Percentiles rank a stretch among this genome's conserved stretches.
Evolutionary conservation across 1,140 invertebrate species (phyloP).

Genomic region (Drosophila ironensis): DNA sequence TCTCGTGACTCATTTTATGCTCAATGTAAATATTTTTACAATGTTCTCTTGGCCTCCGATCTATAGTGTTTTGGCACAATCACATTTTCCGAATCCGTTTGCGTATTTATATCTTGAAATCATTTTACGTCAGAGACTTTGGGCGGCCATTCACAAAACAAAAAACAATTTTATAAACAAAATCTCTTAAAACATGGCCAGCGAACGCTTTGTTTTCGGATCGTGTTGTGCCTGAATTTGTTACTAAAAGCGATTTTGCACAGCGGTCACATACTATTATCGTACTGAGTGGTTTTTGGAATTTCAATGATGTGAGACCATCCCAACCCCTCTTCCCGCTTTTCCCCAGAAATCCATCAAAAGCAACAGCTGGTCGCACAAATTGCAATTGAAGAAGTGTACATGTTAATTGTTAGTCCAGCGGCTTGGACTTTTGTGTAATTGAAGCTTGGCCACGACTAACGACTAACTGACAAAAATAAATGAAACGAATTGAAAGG

Average conservation of each 20-base stretch:
- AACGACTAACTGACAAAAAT: constrained; percentile 38
- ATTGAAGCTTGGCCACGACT: constrained; percentile 36
- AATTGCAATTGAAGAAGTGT: constrained; percentile 31
- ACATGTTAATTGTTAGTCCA: constrained; percentile 43
- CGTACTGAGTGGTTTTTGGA: constrained; percentile 42
- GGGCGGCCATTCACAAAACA: constrained; percentile 21
- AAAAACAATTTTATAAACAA: constrained; percentile 34
- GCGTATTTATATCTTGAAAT: constrained; percentile 2
- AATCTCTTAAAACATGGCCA: constrained; percentile 23
- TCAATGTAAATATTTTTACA: too few relatives aligned
- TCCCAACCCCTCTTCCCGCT: background rate
- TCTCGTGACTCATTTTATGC: too few relatives aligned
- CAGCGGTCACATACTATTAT: constrained; percentile 61
- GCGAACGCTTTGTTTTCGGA: constrained; percentile 10
- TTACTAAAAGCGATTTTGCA: constrained; percentile 41
- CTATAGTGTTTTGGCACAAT: too few relatives aligned
- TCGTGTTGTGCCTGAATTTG: constrained; percentile 41
- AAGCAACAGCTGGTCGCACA: constrained; percentile 7
- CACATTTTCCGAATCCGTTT: background rate
- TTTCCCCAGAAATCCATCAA: constrained; percentile 2
- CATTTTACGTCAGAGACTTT: constrained; percentile 16
- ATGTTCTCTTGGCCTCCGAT: too few relatives aligned
- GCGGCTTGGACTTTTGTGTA: constrained; percentile 32
- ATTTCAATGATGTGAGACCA: constrained; percentile 54
- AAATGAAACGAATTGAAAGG: constrained; percentile 62